Conservation (phyloP, 2,113 vertebrate genomes). For the Tinamus guttatus region DNA sequence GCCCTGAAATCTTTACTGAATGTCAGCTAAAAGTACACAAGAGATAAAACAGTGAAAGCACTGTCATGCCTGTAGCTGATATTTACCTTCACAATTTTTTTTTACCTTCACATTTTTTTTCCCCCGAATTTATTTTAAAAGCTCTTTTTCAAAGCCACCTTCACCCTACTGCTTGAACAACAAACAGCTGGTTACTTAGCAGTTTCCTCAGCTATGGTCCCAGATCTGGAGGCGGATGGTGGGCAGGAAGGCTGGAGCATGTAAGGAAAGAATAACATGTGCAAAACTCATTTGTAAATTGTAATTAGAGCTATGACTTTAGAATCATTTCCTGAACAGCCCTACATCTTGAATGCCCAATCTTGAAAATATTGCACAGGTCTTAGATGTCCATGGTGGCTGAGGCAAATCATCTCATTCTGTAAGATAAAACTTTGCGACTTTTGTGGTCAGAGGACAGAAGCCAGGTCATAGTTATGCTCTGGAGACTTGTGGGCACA, state of each 20-base stretch:
- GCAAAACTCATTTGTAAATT: not conserved
- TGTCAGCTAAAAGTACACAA: constrained; percentile 6
- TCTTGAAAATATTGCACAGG: not conserved
- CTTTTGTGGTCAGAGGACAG: not conserved
- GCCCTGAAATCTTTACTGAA: constrained; percentile 3
- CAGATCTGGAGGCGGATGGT: not conserved
- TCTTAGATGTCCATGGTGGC: not conserved
- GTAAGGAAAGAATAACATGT: not conserved
- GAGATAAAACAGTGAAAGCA: constrained; percentile 27
- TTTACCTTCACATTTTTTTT: not conserved
- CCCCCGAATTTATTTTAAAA: constrained; percentile 12
- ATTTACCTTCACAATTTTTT: not conserved
- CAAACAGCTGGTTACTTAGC: not conserved
- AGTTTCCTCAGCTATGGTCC: not conserved
- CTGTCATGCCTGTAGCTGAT: not conserved
- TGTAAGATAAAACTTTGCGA: not conserved
- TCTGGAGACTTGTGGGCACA: not conserved
- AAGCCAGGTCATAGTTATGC: not conserved
- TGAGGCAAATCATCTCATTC: not conserved
- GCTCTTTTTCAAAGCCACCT: not conserved
- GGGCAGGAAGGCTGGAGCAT: not conserved
- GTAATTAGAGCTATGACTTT: not conserved
- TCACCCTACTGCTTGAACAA: not conserved
- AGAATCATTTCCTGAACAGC: not conserved
- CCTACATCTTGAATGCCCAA: not conserved